Evolutionary conservation across 2,113 vertebrate species (phyloP).

Genomic region (Caloenas nicobarica): DNA sequence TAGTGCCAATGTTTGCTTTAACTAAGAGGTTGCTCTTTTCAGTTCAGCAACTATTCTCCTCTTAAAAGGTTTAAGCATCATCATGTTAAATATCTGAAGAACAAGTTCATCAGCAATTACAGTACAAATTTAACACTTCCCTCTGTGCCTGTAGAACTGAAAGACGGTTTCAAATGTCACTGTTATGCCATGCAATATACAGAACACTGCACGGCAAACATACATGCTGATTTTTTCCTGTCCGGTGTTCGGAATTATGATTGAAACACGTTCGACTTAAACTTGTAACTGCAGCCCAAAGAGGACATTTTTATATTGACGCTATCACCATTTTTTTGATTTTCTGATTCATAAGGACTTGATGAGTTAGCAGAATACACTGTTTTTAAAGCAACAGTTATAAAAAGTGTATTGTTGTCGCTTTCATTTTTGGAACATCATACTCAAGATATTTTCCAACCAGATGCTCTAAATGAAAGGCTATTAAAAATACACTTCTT

Average conservation of each 20-base stretch:
- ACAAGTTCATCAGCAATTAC: background rate
- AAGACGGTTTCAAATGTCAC: background rate
- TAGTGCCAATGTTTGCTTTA: background rate
- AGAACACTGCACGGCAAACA: background rate
- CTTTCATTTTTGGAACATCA: background rate
- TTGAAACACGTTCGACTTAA: background rate
- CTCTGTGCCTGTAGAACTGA: background rate
- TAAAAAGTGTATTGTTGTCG: background rate
- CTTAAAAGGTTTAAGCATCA: background rate
- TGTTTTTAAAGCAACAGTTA: background rate
- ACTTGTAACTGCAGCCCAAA: background rate
- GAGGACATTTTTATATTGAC: background rate
- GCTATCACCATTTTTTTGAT: background rate
- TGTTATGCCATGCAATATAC: background rate
- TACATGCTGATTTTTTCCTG: background rate
- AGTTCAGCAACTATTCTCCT: background rate
- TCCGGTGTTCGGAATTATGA: background rate
- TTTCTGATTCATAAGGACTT: background rate
- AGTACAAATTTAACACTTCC: background rate
- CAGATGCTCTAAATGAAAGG: background rate
- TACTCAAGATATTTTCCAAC: conserved; percentile 6
- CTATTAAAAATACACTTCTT: background rate
- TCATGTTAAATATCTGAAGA: background rate
- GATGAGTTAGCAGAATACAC: background rate
- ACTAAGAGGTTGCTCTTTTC: background rate